Conservation (phyloP, 2,888 invertebrate genomes). For the Xestia rhomboidea region DNA sequence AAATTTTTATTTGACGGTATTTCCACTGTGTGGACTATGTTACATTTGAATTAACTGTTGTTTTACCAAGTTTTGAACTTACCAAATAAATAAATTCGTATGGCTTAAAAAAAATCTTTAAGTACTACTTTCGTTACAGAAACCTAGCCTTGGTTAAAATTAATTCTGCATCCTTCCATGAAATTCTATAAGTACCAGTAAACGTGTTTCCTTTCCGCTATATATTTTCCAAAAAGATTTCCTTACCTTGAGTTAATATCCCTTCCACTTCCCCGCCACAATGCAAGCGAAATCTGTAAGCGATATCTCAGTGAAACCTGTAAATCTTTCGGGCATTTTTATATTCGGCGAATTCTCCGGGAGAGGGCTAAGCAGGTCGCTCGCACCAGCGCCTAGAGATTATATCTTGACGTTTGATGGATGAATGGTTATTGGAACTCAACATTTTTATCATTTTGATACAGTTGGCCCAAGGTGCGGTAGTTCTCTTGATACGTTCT, state of each 20-base stretch:
- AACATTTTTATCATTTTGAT: conserved; percentile 92
- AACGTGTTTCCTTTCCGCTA: conserved; percentile 6
- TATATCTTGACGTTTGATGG: conserved; percentile 94
- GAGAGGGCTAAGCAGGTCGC: conserved; percentile 88
- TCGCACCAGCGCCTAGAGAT: conserved; percentile 90
- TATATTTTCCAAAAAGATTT: conserved; percentile 45
- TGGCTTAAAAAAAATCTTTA: not conserved
- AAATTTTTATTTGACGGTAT: conserved; percentile 16
- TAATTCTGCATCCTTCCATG: not conserved
- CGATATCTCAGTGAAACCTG: conserved; percentile 87
- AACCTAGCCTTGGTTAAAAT: not conserved
- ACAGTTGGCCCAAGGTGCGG: conserved; percentile 86
- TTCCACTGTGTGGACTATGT: not conserved
- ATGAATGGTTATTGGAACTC: conserved; percentile 95
- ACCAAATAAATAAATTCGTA: not conserved
- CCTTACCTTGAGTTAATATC: conserved; percentile 62
- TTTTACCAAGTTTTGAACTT: not conserved
- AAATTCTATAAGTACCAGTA: not conserved
- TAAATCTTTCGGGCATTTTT: conserved; percentile 90
- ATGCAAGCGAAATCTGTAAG: conserved; percentile 85
- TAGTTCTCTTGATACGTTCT: conserved; percentile 64
- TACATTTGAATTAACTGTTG: not conserved
- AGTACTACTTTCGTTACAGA: not conserved
- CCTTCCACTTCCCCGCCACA: conserved; percentile 75
- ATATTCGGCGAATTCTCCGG: conserved; percentile 86